Percentiles rank a stretch among this genome's conserved stretches.
phyloP scores from a whole-genome alignment of 2,113 vertebrate genomes.

The Caranx ignobilis region DNA sequence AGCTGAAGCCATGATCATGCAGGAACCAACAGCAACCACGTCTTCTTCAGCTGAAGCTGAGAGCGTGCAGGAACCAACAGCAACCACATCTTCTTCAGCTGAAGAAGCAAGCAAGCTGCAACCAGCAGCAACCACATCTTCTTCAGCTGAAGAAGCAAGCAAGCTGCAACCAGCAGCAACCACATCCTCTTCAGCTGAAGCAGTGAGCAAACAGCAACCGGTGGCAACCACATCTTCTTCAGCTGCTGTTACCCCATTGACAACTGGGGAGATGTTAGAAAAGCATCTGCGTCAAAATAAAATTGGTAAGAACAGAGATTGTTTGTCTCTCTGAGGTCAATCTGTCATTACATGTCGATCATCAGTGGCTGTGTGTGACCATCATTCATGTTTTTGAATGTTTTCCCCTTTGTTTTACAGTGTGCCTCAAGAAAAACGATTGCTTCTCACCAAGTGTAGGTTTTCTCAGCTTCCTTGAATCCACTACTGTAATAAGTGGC shows the following conservation, averaged over 20 bases:
- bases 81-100: too few species aligned
- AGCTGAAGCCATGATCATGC: too few species aligned
- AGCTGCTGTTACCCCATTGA: not conserved
- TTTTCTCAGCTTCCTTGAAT: not conserved
- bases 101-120: too few species aligned
- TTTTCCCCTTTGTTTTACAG: conserved; percentile 21
- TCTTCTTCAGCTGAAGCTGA: too few species aligned
- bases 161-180: not conserved
- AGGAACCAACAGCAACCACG: too few species aligned
- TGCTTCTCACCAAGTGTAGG: conserved; percentile 9
- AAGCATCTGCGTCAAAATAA: fast-evolving
- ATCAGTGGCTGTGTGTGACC: not conserved
- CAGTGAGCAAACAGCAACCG: not conserved
- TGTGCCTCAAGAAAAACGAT: not conserved
- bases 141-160: not conserved
- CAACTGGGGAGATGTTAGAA: conserved; percentile 7
- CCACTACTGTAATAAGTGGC: too few species aligned
- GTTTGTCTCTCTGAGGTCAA: not conserved
- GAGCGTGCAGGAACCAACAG: too few species aligned
- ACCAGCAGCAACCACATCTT: too few species aligned
- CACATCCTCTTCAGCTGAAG: not conserved
- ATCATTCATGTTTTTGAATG: too few species aligned
- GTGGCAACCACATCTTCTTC: not conserved
- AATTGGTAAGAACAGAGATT: conserved; percentile 28
- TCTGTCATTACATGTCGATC: not conserved